Evolutionary conservation across 2,113 vertebrate species (phyloP).

Genomic region (Carassius auratus): DNA sequence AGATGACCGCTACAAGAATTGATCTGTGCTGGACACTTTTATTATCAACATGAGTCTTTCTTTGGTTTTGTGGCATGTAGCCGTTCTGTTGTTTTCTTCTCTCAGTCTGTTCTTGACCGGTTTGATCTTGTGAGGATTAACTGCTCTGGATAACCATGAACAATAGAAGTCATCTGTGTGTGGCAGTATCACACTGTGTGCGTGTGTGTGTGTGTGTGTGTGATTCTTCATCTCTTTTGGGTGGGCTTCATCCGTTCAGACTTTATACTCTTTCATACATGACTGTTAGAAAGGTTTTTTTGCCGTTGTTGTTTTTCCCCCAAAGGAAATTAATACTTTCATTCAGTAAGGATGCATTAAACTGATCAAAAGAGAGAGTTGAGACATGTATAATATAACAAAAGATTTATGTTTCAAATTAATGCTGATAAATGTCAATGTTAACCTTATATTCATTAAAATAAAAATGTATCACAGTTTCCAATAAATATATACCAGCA

Average conservation of each 20-base stretch:
- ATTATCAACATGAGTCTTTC: background rate
- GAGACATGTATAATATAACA: too few species aligned
- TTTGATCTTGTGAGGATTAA: slow-evolving; percentile 66
- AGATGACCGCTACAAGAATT: background rate
- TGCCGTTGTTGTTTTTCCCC: too few species aligned
- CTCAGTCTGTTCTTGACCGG: slow-evolving; percentile 28
- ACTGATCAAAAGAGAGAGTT: background rate
- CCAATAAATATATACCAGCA: too few species aligned
- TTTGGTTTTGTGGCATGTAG: slow-evolving; percentile 1
- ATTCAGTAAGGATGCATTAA: too few species aligned
- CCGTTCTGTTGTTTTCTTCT: background rate
- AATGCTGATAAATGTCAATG: too few species aligned
- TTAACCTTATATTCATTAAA: too few species aligned
- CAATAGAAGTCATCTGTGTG: slow-evolving; percentile 53
- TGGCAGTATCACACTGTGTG: slow-evolving; percentile 20
- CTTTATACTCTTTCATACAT: too few species aligned
- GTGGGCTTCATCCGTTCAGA: slow-evolving; percentile 1
- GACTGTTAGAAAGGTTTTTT: too few species aligned
- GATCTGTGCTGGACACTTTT: background rate
- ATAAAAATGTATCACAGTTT: too few species aligned
- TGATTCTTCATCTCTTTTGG: background rate
- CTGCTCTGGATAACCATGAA: slow-evolving; percentile 56
- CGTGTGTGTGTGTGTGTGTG: background rate
- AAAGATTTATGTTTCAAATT: too few species aligned
- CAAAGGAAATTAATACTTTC: too few species aligned